Evolutionary conservation across 2,888 invertebrate genomes (phyloP).

Genomic region (Craniophora ligustri): DNA sequence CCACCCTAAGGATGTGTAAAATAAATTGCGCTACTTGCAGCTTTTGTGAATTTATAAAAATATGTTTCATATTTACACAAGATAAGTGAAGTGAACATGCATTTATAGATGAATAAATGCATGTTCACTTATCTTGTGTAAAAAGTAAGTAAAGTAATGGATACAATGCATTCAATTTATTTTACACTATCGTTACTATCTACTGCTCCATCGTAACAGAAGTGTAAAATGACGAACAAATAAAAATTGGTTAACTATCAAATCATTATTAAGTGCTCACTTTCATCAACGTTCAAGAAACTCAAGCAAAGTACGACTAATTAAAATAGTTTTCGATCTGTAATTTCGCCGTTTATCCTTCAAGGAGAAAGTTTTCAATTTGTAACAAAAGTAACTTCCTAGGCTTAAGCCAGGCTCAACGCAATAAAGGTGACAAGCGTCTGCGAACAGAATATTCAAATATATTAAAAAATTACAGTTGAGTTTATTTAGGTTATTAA

Average conservation of each 20-base stretch:
- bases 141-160: background rate
- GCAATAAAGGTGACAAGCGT: background rate
- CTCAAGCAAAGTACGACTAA: constrained; percentile 5
- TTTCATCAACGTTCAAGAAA: background rate
- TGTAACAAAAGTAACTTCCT: constrained; percentile 1
- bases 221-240: background rate
- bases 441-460: background rate
- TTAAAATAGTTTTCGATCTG: constrained; percentile 23
- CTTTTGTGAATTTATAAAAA: too few species aligned
- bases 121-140: background rate
- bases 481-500: too few species aligned
- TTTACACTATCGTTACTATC: too few species aligned
- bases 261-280: background rate
- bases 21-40: too few species aligned
- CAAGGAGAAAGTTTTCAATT: constrained; percentile 14
- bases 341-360: constrained; percentile 5
- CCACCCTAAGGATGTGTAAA: too few species aligned
- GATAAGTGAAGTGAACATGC: too few species aligned
- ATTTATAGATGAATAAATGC: too few species aligned
- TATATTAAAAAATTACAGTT: background rate
- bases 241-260: background rate
- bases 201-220: too few species aligned
- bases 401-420: background rate
- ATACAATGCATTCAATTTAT: too few species aligned
- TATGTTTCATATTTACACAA: too few species aligned